A percentile compares a stretch with the other conserved stretches of the same genome.
These are phyloP conservation scores for Dasypogon diadema DNA, from an alignment of 2,888 invertebrate genomes.

Conservation along the genomic window DNA sequence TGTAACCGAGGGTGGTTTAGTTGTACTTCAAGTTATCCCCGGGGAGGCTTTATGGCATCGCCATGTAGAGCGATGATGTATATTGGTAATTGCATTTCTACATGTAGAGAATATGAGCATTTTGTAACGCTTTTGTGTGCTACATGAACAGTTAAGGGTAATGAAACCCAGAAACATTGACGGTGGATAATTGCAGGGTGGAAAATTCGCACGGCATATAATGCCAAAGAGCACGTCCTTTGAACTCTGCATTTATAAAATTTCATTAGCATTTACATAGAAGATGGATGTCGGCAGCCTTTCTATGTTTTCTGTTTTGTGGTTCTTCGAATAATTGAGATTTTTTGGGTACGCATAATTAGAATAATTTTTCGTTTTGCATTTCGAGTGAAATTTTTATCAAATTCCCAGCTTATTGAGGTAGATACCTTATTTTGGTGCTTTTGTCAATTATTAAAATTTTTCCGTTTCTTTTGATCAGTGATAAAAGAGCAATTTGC, in stretches of 20 bases:
- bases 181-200: slow-evolving; percentile 5
- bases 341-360: neutral
- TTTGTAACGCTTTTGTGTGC: neutral
- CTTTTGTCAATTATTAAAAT: too few species aligned
- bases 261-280: neutral
- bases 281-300: neutral
- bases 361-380: too few species aligned
- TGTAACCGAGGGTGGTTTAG: neutral
- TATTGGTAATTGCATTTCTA: slow-evolving; percentile 24
- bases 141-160: neutral
- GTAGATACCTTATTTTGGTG: too few species aligned
- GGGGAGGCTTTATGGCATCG: slow-evolving; percentile 14
- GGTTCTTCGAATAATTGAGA: slow-evolving; percentile 13
- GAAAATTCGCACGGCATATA: neutral
- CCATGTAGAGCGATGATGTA: slow-evolving; percentile 4
- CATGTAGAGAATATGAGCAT: neutral
- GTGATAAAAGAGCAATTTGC: too few species aligned
- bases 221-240: neutral
- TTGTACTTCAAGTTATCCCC: neutral
- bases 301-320: neutral
- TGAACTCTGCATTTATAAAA: slow-evolving; percentile 19
- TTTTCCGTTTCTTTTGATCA: too few species aligned
- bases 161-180: neutral
- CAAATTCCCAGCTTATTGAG: too few species aligned
- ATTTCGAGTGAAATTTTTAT: too few species aligned